phyloP scores from a whole-genome alignment of 1,140 invertebrate genomes.

The Oryctes rhinoceros region DNA sequence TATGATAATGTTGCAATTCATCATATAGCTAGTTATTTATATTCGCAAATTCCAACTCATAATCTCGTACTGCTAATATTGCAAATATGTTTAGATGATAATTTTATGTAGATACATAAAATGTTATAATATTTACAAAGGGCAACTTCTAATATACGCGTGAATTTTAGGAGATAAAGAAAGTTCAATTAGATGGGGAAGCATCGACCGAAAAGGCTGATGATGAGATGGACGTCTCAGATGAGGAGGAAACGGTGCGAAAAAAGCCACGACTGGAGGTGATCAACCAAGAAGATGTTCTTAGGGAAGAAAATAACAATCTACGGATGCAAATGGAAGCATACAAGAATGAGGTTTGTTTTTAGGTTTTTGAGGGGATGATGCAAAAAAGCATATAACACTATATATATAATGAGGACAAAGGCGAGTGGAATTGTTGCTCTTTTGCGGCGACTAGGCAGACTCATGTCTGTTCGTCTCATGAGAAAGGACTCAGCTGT shows the following conservation, averaged over 20 bases:
- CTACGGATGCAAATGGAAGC: slow-evolving; percentile 92
- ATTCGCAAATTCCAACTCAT: slow-evolving; percentile 6
- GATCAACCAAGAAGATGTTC: slow-evolving; percentile 61
- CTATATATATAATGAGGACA: no score
- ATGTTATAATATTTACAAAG: neutral
- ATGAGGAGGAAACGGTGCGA: slow-evolving; percentile 70
- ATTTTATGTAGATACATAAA: slow-evolving; percentile 18
- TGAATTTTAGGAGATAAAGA: slow-evolving; percentile 77
- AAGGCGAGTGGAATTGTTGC: no score
- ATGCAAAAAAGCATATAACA: no score
- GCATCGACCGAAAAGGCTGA: slow-evolving; percentile 71
- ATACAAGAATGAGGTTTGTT: slow-evolving; percentile 86
- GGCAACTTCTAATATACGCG: neutral
- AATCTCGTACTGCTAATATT: slow-evolving; percentile 5
- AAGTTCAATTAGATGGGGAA: slow-evolving; percentile 77
- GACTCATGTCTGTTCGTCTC: no score
- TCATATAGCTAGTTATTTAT: slow-evolving; percentile 30
- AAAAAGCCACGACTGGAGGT: slow-evolving; percentile 61
- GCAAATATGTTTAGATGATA: slow-evolving; percentile 26
- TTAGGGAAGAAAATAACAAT: slow-evolving; percentile 88
- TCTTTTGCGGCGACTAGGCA: no score
- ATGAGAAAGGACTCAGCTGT: no score
- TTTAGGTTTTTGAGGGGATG: no score
- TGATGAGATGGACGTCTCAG: slow-evolving; percentile 85
- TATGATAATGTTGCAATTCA: neutral